Evolutionary conservation across 2,797 vertebrate genomes (phyloP).

Genomic region (Loriculus beryllinus): DNA sequence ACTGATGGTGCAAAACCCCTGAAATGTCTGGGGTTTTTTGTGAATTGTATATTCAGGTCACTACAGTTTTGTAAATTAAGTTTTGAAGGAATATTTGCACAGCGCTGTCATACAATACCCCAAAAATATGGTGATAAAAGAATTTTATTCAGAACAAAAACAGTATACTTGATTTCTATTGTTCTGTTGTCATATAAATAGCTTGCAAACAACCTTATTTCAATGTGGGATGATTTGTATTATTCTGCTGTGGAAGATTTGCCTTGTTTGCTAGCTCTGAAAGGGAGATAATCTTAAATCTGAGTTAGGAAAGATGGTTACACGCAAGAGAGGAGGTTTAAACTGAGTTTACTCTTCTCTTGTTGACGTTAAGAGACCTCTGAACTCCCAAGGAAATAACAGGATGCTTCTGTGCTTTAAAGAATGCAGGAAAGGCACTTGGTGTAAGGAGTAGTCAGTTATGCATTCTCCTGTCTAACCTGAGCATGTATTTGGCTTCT

Average conservation of each 20-base stretch:
- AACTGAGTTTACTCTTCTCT: not conserved
- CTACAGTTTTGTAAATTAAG: not conserved
- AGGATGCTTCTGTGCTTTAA: not conserved
- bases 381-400: not conserved
- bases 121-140: not conserved
- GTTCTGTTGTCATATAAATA: not conserved
- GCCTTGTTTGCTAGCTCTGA: not conserved
- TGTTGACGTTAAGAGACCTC: not conserved
- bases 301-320: not conserved
- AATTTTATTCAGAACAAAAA: not conserved
- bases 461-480: not conserved
- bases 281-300: not conserved
- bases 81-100: not conserved
- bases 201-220: not conserved
- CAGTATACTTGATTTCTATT: not conserved
- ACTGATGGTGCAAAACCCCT: not conserved
- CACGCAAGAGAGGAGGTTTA: not conserved
- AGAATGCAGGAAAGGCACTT: not conserved
- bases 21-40: not conserved
- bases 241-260: not conserved
- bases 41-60: not conserved
- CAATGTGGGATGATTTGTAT: rapidly evolving
- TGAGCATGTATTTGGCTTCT: not conserved
- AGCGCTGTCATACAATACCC: not conserved
- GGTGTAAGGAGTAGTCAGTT: not conserved